phyloP scores from a whole-genome alignment of 1,140 invertebrate species.

The Psix sp. region DNA sequence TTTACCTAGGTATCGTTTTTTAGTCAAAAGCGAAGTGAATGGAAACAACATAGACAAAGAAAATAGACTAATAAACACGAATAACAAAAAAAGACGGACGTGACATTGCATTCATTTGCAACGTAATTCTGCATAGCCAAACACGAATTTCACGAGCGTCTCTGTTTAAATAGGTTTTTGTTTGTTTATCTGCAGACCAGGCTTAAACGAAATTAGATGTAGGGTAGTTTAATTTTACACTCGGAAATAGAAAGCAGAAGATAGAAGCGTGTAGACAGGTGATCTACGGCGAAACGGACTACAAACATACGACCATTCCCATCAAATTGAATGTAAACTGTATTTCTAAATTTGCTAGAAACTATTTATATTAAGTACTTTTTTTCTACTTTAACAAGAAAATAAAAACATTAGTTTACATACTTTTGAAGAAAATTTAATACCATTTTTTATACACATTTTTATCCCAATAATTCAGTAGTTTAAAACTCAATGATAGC shows the following conservation, averaged over 20 bases:
- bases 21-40: neutral
- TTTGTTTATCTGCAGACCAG: slow-evolving; percentile 27
- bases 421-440: too few relatives aligned
- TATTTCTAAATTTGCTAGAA: too few relatives aligned
- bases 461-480: too few relatives aligned
- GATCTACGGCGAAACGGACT: neutral
- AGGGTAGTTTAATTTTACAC: slow-evolving; percentile 43
- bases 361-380: too few relatives aligned
- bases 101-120: slow-evolving; percentile 31
- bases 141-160: slow-evolving; percentile 27
- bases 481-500: too few relatives aligned
- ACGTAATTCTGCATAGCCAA: slow-evolving; percentile 27
- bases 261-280: neutral
- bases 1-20: too few relatives aligned
- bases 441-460: too few relatives aligned
- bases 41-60: neutral
- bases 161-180: slow-evolving; percentile 31
- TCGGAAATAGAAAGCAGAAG: slow-evolving; percentile 14
- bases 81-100: slow-evolving; percentile 8
- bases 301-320: too few relatives aligned
- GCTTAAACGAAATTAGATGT: slow-evolving; percentile 55
- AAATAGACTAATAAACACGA: slow-evolving; percentile 20
- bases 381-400: too few relatives aligned
- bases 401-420: too few relatives aligned
- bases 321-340: too few relatives aligned